Percentiles rank a stretch among this genome's conserved stretches.
These are phyloP conservation scores for Hippoglossus hippoglossus DNA, from an alignment of 2,797 vertebrate genomes.

Conservation along the genomic window DNA sequence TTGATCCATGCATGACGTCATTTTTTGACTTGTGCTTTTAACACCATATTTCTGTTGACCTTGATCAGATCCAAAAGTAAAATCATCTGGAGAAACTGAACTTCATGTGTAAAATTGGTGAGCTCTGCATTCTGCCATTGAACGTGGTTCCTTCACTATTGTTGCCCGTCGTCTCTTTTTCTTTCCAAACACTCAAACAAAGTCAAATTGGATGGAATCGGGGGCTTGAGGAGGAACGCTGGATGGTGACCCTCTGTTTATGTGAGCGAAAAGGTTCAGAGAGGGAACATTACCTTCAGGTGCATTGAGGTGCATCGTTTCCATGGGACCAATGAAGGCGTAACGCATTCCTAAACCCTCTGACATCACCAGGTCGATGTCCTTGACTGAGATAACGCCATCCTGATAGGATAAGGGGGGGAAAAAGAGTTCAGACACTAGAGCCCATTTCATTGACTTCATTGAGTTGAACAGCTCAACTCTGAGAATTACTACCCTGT, in stretches of 20 bases:
- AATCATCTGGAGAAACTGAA: neutral
- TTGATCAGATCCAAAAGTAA: no score
- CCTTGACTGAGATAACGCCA: slow-evolving; percentile 90
- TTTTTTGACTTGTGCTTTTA: no score
- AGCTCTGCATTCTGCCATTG: no score
- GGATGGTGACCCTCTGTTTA: neutral
- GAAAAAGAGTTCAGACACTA: slow-evolving; percentile 5
- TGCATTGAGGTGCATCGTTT: slow-evolving; percentile 98
- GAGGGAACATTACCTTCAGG: slow-evolving; percentile 85
- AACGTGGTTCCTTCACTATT: no score
- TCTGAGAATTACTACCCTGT: no score
- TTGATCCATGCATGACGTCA: no score
- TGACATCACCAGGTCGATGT: slow-evolving; percentile 97
- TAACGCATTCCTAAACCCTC: slow-evolving; percentile 97
- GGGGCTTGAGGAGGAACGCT: neutral
- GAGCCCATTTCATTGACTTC: neutral
- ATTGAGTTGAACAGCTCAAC: neutral
- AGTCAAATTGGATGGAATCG: neutral
- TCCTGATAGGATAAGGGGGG: slow-evolving; percentile 80
- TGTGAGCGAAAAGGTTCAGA: neutral
- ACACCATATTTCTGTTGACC: no score
- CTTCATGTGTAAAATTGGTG: no score
- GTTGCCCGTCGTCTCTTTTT: neutral
- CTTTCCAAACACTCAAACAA: neutral
- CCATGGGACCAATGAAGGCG: slow-evolving; percentile 96